These are phyloP conservation scores for Remorina albescens DNA, from an alignment of 2,797 vertebrate genomes.

Conservation along the genomic window DNA sequence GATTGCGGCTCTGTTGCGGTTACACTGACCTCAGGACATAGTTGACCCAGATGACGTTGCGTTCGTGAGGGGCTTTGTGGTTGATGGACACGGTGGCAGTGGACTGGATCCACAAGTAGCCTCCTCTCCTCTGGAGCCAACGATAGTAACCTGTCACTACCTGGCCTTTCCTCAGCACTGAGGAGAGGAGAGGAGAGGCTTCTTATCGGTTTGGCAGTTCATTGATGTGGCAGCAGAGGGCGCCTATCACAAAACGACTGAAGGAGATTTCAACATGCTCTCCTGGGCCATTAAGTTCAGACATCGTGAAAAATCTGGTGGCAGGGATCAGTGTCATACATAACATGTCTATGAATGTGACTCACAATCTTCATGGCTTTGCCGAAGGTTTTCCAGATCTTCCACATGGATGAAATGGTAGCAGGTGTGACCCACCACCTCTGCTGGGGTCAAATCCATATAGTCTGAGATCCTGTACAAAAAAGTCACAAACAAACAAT, in stretches of 20 bases:
- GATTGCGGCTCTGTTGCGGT: constrained; percentile 2
- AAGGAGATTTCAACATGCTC: constrained; percentile 31
- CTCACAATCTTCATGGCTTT: constrained; percentile 92
- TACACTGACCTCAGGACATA: constrained; percentile 89
- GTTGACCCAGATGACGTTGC: constrained; percentile 95
- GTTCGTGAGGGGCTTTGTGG: constrained; percentile 92
- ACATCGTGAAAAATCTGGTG: neutral
- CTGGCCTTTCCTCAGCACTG: constrained; percentile 93
- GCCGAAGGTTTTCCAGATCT: constrained; percentile 89
- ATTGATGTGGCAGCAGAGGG: constrained; percentile 73
- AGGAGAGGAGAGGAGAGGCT: neutral
- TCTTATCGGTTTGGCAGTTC: constrained; percentile 39
- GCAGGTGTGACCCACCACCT: constrained; percentile 92
- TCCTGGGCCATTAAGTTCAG: constrained; percentile 11
- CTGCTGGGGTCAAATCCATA: constrained; percentile 91
- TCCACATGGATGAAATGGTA: constrained; percentile 91
- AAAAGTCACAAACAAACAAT: constrained; percentile 15
- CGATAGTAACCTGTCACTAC: constrained; percentile 92
- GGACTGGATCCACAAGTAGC: constrained; percentile 93
- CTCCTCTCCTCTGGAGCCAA: constrained; percentile 91
- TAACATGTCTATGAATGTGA: constrained; percentile 15
- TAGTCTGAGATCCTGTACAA: constrained; percentile 90
- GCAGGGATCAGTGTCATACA: neutral
- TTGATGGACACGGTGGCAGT: constrained; percentile 92
- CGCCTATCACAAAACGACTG: constrained; percentile 55